Evolutionary conservation across 2,797 vertebrate species (phyloP), one percentile per base, ranked within the genome.

Genomic region (Adelosebastes latens): DNA sequence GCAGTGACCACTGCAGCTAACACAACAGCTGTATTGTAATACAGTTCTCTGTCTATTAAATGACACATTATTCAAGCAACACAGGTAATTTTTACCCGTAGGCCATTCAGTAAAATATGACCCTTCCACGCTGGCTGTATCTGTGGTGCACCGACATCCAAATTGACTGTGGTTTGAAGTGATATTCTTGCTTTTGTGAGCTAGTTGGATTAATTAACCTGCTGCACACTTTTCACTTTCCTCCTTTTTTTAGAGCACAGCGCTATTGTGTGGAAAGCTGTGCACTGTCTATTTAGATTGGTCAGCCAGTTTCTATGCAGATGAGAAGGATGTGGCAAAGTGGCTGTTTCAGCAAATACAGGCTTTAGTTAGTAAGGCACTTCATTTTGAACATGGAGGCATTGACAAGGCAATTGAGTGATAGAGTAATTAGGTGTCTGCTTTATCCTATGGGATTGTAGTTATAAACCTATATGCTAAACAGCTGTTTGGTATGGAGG

Each of bases 381-480:
- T 80, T 89, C 70, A 88, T 88, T 58, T 20, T 1, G 31, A 77
- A 73, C 49, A 3, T 46, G 58, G 77, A 83, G n/a, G 56, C 82
- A 93, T 90, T 72, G 92, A 92, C 90, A 77, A 63, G 72, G 25
- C n/a, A 64, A 92, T 88, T 88, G 86, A 92, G 78, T 31, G 87
- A 93, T 92, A 6, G 73, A 82, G 81, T 75, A 87, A 94, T 92
- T 85, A 94, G 88, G 70, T 86, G 81, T 80, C 59, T 27, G 60
- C 73, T 74, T 82, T 34, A 85, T 89, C 91, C 89, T 84, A 31
- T 58, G 86, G 82, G 92, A 85, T 81, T 80, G 75, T 70, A 53
- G 58, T 79, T 87, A 87, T 83, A 80, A 83, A 79, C 83, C 79
- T 87, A 0, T 85, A 91, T 93, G 89, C 88, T 87, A 93, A 95